These are phyloP conservation scores for Mantis religiosa DNA, from an alignment of 2,888 invertebrate genomes.

Conservation along the genomic window DNA sequence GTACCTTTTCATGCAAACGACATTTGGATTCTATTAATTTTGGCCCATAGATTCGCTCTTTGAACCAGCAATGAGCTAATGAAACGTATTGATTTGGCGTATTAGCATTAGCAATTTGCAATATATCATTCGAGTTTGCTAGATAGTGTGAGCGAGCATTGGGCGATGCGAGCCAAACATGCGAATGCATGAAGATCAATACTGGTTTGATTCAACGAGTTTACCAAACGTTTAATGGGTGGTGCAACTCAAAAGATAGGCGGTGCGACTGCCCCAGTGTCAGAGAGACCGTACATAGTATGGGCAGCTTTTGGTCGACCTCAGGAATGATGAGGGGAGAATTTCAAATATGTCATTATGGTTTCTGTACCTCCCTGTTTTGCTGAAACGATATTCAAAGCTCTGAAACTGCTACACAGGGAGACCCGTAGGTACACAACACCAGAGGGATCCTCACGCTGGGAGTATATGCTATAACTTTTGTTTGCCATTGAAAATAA, in stretches of 20 bases:
- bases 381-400: background rate
- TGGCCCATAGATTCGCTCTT: background rate
- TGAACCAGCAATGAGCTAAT: background rate
- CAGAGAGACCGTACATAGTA: background rate
- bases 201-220: background rate
- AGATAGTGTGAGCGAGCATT: background rate
- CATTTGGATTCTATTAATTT: background rate
- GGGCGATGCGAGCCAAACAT: background rate
- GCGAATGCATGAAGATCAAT: background rate
- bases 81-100: background rate
- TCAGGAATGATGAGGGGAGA: background rate
- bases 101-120: background rate
- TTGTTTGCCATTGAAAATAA: too few species aligned
- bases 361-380: background rate
- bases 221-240: background rate
- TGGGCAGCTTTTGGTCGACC: background rate
- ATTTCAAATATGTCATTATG: background rate
- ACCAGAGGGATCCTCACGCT: too few species aligned
- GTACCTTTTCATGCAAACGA: background rate
- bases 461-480: too few species aligned
- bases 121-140: background rate
- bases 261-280: background rate
- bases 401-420: too few species aligned
- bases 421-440: too few species aligned
- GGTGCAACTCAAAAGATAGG: background rate